phyloP scores from a whole-genome alignment of 1,140 invertebrate genomes.

The Nasonia vitripennis region DNA sequence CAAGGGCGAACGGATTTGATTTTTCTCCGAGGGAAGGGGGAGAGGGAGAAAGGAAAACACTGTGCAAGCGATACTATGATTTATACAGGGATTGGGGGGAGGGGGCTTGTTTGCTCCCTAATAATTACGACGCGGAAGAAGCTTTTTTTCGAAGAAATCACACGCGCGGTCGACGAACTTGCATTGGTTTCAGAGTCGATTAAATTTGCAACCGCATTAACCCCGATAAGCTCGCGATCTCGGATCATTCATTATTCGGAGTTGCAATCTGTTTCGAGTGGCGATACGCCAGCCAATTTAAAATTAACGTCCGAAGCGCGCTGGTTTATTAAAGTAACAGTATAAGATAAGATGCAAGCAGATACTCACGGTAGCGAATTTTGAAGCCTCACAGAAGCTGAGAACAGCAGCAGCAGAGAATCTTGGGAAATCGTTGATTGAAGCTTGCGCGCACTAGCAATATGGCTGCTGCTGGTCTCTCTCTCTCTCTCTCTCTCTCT shows the following conservation, averaged over 20 bases:
- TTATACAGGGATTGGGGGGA: not conserved
- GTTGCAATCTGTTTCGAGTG: not conserved
- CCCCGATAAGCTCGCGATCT: no score
- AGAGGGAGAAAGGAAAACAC: not conserved
- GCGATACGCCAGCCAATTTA: no score
- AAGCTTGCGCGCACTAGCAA: constrained; percentile 20
- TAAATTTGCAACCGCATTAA: no score
- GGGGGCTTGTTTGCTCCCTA: not conserved
- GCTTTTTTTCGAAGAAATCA: no score
- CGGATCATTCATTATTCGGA: not conserved
- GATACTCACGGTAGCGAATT: constrained; percentile 20
- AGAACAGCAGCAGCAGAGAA: not conserved
- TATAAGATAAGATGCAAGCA: not conserved
- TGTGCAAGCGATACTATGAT: not conserved
- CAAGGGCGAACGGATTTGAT: constrained; percentile 37
- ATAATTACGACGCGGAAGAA: no score
- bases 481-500: not conserved
- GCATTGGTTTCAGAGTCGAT: no score
- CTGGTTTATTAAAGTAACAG: not conserved
- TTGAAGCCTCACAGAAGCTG: not conserved
- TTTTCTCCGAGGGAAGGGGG: not conserved
- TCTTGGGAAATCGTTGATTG: not conserved
- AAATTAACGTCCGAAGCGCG: no score
- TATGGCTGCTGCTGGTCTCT: not conserved
- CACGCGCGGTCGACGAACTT: no score